Evolutionary conservation across 2,888 invertebrate genomes (phyloP).

Genomic region (Argyresthia albistria): DNA sequence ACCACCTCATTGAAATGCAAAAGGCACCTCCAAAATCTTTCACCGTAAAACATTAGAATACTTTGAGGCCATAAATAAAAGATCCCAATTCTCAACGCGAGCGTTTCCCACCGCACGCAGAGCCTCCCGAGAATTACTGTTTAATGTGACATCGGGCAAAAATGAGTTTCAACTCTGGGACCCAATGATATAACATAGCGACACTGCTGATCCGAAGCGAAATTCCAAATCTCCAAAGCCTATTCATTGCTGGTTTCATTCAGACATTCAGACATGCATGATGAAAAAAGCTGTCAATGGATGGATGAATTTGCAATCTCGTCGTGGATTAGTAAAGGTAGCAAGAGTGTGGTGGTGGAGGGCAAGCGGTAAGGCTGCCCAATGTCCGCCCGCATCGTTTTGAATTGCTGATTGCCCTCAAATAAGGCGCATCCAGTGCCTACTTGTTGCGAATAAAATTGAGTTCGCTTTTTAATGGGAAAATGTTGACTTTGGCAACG

Average conservation of each 20-base stretch:
- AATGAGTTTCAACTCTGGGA: slow-evolving; percentile 31
- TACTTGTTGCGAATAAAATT: slow-evolving; percentile 34
- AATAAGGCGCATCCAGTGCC: slow-evolving; percentile 23
- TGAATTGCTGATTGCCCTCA: slow-evolving; percentile 38
- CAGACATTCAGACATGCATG: not conserved
- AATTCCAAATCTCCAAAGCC: not conserved
- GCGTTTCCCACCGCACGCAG: not conserved
- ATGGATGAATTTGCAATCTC: too few relatives aligned
- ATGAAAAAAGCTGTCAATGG: too few relatives aligned
- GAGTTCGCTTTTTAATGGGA: slow-evolving; percentile 30
- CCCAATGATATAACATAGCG: not conserved
- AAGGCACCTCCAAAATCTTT: too few relatives aligned
- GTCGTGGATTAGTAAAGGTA: too few relatives aligned
- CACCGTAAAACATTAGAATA: not conserved
- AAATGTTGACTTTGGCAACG: slow-evolving; percentile 30
- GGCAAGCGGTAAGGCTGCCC: not conserved
- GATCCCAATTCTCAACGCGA: not conserved
- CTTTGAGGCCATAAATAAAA: not conserved
- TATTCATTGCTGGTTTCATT: not conserved
- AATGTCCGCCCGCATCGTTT: slow-evolving; percentile 15
- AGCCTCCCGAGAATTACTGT: not conserved
- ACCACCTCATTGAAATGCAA: too few relatives aligned
- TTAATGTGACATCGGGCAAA: slow-evolving; percentile 33
- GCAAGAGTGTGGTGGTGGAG: not conserved
- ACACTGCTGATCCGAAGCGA: not conserved